Conservation (phyloP, 2,888 invertebrate species). For the Incurvaria masculella region DNA sequence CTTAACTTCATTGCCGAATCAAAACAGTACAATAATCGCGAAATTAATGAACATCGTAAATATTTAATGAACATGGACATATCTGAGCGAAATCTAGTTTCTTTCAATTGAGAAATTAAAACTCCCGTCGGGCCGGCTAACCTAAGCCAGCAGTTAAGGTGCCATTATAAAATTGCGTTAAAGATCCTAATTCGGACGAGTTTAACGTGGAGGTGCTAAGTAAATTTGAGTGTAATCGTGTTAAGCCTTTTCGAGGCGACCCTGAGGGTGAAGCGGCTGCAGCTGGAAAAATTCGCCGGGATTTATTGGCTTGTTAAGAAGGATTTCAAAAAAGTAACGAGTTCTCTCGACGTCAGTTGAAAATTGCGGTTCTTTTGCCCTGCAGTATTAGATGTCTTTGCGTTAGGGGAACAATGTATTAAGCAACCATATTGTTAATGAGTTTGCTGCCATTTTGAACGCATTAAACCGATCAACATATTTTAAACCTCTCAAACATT, state of each 20-base stretch:
- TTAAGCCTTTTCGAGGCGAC: slow-evolving; percentile 49
- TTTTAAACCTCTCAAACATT: too few species aligned
- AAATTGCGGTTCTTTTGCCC: too few species aligned
- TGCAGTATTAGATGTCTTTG: too few species aligned
- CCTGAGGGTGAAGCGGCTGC: background rate
- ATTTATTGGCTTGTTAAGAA: slow-evolving; percentile 57
- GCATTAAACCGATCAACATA: too few species aligned
- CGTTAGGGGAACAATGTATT: too few species aligned
- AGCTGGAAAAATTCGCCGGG: slow-evolving; percentile 40
- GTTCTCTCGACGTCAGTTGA: too few species aligned
- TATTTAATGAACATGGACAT: slow-evolving; percentile 39
- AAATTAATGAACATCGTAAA: too few species aligned
- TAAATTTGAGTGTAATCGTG: slow-evolving; percentile 56
- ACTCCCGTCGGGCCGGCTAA: slow-evolving; percentile 17
- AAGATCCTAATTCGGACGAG: slow-evolving; percentile 42
- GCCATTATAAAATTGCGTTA: slow-evolving; percentile 47
- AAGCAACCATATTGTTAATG: too few species aligned
- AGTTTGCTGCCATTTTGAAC: too few species aligned
- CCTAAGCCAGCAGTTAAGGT: slow-evolving; percentile 20
- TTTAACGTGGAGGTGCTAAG: slow-evolving; percentile 54
- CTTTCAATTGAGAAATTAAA: slow-evolving; percentile 44
- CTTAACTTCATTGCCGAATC: too few species aligned
- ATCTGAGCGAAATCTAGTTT: slow-evolving; percentile 42
- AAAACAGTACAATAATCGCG: too few species aligned
- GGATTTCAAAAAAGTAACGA: slow-evolving; percentile 48